Conservation (phyloP, 2,113 vertebrate species). For the Tetrao urogallus region DNA sequence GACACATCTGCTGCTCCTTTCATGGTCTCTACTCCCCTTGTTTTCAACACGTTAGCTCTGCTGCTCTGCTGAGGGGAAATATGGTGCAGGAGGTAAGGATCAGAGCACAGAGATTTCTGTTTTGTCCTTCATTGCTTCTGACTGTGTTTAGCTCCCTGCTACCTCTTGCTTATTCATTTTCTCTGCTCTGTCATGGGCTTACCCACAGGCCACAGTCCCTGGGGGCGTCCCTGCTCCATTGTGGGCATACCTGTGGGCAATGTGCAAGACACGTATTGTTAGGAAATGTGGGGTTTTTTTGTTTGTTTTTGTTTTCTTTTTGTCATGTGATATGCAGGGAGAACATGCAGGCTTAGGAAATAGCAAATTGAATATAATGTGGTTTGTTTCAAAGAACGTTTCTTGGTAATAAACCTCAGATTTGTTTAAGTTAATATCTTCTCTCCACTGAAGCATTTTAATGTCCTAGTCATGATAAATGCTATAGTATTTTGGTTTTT, state of each 20-base stretch:
- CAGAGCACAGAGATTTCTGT: not conserved
- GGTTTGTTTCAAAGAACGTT: not conserved
- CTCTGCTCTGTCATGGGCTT: not conserved
- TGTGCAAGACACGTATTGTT: not conserved
- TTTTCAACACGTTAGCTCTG: not conserved
- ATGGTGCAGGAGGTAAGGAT: not conserved
- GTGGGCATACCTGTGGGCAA: not conserved
- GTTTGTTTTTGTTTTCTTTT: not conserved
- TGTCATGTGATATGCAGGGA: not conserved
- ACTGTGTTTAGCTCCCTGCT: not conserved
- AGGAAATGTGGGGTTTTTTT: not conserved
- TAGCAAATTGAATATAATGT: not conserved
- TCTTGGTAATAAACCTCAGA: not conserved
- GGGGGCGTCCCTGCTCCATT: fast-evolving
- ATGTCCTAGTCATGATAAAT: not conserved
- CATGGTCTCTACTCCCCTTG: not conserved
- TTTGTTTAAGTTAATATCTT: not conserved
- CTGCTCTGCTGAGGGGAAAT: not conserved
- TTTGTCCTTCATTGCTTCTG: not conserved
- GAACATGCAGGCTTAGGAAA: not conserved
- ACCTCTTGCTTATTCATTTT: not conserved
- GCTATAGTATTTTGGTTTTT: not conserved
- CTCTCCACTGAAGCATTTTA: not conserved
- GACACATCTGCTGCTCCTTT: not conserved
- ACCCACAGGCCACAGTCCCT: not conserved